Conservation (phyloP, 2,797 vertebrate species). For the Erethizon dorsatum region DNA sequence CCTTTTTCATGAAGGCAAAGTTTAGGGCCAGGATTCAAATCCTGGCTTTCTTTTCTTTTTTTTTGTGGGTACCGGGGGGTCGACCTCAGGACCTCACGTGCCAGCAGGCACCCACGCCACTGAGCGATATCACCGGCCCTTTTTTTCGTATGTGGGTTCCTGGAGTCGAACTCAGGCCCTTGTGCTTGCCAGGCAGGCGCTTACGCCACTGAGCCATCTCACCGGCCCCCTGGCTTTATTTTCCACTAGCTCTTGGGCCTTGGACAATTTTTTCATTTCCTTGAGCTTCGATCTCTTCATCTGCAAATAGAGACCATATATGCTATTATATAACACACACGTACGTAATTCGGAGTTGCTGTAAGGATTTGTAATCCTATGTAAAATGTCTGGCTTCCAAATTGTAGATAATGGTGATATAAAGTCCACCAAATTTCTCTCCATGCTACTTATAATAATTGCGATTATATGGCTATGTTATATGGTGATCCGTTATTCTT, state of each 20-base stretch:
- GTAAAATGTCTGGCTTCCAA: background rate
- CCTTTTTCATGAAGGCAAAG: slow-evolving; percentile 14
- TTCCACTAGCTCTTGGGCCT: slow-evolving; percentile 4
- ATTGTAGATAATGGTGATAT: background rate
- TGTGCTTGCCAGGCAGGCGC: no score
- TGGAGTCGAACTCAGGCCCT: no score
- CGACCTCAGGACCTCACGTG: no score
- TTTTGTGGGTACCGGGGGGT: no score
- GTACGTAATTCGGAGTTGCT: background rate
- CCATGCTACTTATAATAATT: background rate
- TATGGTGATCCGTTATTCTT: background rate
- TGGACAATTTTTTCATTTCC: background rate
- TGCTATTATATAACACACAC: background rate
- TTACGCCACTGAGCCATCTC: no score
- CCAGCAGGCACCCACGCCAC: no score
- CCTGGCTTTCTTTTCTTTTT: background rate
- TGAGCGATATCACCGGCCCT: no score
- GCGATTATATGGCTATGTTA: background rate
- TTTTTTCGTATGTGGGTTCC: no score
- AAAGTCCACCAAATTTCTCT: background rate
- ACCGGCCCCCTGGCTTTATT: background rate
- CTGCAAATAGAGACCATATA: background rate
- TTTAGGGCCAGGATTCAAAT: slow-evolving; percentile 48
- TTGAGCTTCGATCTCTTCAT: slow-evolving; percentile 45
- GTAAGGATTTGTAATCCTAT: background rate